phyloP scores from a whole-genome alignment of 1,140 invertebrate species.

The Neodiprion pinetum region DNA sequence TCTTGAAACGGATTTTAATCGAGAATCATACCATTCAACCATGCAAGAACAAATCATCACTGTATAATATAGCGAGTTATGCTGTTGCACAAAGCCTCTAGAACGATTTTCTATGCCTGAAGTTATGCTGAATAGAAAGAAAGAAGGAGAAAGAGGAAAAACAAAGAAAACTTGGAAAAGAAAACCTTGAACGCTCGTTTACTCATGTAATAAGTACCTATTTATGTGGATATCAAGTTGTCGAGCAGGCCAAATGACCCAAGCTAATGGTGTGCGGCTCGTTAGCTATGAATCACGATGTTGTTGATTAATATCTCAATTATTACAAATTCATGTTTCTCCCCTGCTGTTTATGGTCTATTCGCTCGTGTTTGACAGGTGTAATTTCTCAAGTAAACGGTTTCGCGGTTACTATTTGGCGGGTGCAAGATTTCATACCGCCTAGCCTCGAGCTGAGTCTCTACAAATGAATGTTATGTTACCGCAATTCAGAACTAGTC shows the following conservation, averaged over 20 bases:
- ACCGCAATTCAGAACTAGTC: background rate
- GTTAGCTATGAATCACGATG: background rate
- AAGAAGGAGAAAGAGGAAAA: no score
- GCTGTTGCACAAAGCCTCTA: background rate
- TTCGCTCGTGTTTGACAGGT: background rate
- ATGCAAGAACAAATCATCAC: no score
- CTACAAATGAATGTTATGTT: background rate
- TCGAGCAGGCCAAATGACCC: background rate
- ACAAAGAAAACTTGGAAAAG: no score
- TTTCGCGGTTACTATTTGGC: background rate
- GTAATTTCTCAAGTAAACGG: background rate
- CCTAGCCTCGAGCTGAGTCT: background rate
- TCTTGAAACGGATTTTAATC: no score
- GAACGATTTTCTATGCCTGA: background rate
- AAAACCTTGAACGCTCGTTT: no score
- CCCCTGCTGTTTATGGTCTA: background rate
- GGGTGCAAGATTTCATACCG: background rate
- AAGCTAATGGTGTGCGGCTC: background rate
- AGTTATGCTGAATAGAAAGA: no score
- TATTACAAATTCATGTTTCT: slow-evolving; percentile 6
- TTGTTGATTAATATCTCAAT: background rate
- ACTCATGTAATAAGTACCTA: no score
- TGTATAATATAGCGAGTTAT: background rate
- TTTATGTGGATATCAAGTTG: background rate
- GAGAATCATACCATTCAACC: no score